These are phyloP conservation scores for Capra hircus DNA, from an alignment of 2,113 vertebrate genomes.

Conservation along the genomic window DNA sequence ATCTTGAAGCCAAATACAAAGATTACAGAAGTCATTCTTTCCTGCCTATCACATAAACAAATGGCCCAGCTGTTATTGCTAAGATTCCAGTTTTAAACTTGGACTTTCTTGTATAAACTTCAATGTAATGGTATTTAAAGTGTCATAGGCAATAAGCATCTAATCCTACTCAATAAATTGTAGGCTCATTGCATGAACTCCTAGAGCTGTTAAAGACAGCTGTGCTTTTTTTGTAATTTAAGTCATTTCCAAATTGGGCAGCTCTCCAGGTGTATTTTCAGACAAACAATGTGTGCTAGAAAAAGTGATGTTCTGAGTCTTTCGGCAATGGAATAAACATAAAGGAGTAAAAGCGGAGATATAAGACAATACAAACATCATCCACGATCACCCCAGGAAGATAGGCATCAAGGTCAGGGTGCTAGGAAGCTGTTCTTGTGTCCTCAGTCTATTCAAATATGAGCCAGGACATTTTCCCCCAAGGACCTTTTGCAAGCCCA, in stretches of 20 bases:
- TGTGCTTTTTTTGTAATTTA: constrained; percentile 84
- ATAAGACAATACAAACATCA: not conserved
- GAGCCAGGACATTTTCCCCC: not conserved
- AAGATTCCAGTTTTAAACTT: constrained; percentile 89
- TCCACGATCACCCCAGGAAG: not conserved
- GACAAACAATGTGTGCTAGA: constrained; percentile 81
- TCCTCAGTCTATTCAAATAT: not conserved
- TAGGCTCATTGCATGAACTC: constrained; percentile 83
- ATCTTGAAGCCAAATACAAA: constrained; percentile 84
- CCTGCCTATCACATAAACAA: constrained; percentile 89
- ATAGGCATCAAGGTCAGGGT: not conserved
- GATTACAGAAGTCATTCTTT: constrained; percentile 89
- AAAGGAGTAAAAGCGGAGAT: constrained; percentile 39
- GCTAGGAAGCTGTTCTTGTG: not conserved
- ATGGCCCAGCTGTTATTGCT: constrained; percentile 87
- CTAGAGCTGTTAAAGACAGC: constrained; percentile 84
- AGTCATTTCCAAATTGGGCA: constrained; percentile 83
- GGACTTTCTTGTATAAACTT: constrained; percentile 90
- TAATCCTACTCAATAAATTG: constrained; percentile 88
- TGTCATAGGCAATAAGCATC: constrained; percentile 90
- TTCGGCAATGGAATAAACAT: constrained; percentile 64
- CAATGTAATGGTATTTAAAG: constrained; percentile 91
- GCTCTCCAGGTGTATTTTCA: constrained; percentile 84
- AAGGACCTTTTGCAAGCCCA: not conserved
- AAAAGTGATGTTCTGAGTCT: constrained; percentile 76